Percentiles rank a stretch among this genome's conserved stretches.
These are phyloP conservation scores for Leptosomus discolor DNA, from an alignment of 2,113 vertebrate genomes.

Conservation along the genomic window DNA sequence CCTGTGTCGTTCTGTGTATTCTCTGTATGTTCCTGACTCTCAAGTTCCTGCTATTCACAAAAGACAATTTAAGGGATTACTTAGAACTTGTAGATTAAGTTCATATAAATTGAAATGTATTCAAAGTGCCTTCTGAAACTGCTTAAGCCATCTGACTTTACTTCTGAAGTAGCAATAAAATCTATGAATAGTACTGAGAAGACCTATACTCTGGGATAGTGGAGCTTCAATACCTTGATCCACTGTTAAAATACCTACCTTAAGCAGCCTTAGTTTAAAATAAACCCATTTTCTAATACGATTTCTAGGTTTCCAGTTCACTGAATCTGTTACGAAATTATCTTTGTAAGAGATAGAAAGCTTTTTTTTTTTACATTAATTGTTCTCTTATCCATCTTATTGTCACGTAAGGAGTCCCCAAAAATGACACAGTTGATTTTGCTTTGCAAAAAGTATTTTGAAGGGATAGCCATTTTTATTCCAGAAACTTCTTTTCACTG, in stretches of 20 bases:
- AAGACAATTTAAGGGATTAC: background rate
- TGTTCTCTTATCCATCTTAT: background rate
- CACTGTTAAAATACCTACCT: background rate
- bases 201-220: background rate
- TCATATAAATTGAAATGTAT: background rate
- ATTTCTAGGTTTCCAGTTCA: background rate
- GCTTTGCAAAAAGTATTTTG: background rate
- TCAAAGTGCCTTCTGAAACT: background rate
- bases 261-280: background rate
- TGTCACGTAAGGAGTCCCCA: background rate
- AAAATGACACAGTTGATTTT: background rate
- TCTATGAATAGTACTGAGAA: background rate
- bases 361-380: background rate
- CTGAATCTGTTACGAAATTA: background rate
- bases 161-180: background rate
- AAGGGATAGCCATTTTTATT: background rate
- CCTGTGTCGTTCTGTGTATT: background rate
- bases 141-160: background rate
- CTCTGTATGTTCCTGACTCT: background rate
- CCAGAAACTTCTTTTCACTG: background rate
- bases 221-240: background rate
- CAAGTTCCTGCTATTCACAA: background rate
- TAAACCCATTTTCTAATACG: background rate
- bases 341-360: background rate
- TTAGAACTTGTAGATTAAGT: background rate